A percentile compares a stretch with the other conserved stretches of the same genome.
These are phyloP conservation scores for Apolygus lucorum DNA, from an alignment of 1,140 invertebrate genomes.

Conservation along the genomic window DNA sequence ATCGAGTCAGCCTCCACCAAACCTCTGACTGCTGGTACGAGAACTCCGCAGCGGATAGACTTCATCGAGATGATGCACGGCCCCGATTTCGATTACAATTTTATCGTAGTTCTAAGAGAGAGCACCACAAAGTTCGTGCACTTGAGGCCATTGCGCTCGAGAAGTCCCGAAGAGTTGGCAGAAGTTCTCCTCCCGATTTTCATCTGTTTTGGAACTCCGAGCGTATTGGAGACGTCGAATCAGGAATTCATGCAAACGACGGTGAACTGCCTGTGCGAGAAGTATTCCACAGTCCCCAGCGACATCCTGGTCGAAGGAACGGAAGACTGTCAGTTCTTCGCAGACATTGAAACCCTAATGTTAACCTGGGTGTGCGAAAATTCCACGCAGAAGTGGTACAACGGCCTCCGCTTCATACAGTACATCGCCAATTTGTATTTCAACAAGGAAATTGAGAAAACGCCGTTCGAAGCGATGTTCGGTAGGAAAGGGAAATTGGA, in stretches of 20 bases:
- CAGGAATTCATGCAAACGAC: background rate
- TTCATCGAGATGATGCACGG: constrained; percentile 7
- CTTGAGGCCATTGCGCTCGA: background rate
- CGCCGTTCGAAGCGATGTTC: constrained; percentile 20
- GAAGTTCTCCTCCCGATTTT: constrained; percentile 1
- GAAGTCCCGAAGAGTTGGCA: background rate
- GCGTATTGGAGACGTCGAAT: background rate
- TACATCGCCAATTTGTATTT: constrained; percentile 9
- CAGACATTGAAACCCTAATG: constrained; percentile 5
- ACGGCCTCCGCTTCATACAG: constrained; percentile 7
- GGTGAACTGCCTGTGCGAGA: background rate
- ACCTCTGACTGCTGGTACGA: background rate
- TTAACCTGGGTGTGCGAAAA: background rate
- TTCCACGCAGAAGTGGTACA: background rate
- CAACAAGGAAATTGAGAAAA: constrained; percentile 13
- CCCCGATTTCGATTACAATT: constrained; percentile 10
- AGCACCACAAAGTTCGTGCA: constrained; percentile 17
- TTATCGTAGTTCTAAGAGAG: constrained; percentile 6
- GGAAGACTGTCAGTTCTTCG: background rate
- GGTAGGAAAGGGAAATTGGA: constrained; percentile 14
- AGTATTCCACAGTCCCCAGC: background rate
- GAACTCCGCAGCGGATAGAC: background rate
- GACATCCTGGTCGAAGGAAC: background rate
- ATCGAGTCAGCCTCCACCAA: background rate
- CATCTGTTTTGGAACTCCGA: background rate